Base-by-base conservation (phyloP, 2,797 vertebrate genomes). In the Poecilia velifera region DNA sequence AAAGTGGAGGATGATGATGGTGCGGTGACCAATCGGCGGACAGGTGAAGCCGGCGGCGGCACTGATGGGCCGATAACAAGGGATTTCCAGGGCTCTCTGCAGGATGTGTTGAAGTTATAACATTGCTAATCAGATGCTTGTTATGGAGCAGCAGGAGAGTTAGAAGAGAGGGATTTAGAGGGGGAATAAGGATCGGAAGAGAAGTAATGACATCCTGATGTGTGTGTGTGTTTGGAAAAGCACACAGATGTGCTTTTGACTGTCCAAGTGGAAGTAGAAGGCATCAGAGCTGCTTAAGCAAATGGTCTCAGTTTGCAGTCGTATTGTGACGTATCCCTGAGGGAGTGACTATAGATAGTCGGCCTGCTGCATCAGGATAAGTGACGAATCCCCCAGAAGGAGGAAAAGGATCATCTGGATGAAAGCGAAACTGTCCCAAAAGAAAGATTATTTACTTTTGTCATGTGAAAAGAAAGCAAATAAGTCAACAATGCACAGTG, bases 311-410 rank as follows among this genome's bases (percentile, higher is more conserved):
- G 59, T 88, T 84, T 89, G 75, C 78, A 76, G 76, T 83, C 87
- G 82, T 79, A 34, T 83, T 84, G 31, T 62, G 59, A 62, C 31
- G 82, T 85, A 62, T 89, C 86, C 89, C 83, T n/a, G 22, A 88
- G 90, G 87, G 82, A 91, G 84, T 74, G 53, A 87, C 87, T 84
- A 88, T 92, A 92, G 93, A 92, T 89, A 89, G 89, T 86, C 80
- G 46, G 68, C 70, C 85, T 74, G 81, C 84, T 84, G 76, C 73
- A 12, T 13, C 88, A 84, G 88, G 92, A 93, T 92, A 87, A 90
- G 88, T 90, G 87, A 89, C 89, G 92, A 92, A 92, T 93, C 90
- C 89, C 89, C 81, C 89, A 85, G 88, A 89, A 87, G 89, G 86
- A 66, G 86, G 88, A 88, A 34, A 90, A 87, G 87, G 82, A 86